Evolutionary conservation across 2,888 invertebrate genomes (phyloP).

Genomic region (Lasioglossum calceatum): DNA sequence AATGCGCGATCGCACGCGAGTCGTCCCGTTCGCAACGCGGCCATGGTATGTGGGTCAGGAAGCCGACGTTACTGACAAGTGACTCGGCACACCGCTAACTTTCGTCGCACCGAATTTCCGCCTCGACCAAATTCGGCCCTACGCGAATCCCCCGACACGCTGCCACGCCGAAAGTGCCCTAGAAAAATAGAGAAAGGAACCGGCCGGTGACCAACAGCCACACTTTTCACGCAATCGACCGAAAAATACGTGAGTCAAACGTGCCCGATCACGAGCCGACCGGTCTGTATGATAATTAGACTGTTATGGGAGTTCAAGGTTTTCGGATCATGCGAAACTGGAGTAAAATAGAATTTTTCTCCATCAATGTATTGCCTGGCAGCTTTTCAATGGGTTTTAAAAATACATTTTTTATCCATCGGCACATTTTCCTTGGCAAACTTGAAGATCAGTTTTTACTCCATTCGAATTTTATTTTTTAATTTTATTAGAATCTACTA

Average conservation of each 20-base stretch:
- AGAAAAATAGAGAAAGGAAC: constrained; percentile 31
- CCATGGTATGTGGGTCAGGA: constrained; percentile 82
- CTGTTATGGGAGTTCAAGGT: background rate
- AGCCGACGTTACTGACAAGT: constrained; percentile 79
- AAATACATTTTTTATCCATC: no score
- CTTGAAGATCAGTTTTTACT: no score
- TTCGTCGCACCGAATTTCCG: constrained; percentile 73
- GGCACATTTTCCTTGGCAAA: no score
- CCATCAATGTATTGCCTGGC: no score
- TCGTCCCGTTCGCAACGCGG: constrained; percentile 69
- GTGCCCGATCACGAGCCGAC: background rate
- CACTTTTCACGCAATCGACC: constrained; percentile 36
- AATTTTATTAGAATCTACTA: no score
- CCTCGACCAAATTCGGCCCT: constrained; percentile 65
- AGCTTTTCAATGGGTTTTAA: no score
- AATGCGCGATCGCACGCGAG: constrained; percentile 39
- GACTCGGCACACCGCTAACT: constrained; percentile 72
- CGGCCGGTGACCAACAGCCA: constrained; percentile 30
- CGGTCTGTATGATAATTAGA: background rate
- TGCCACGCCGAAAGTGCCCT: constrained; percentile 46
- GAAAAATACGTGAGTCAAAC: background rate
- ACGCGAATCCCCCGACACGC: constrained; percentile 27
- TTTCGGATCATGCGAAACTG: background rate
- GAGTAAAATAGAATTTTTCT: background rate
- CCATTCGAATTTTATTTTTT: no score